Evolutionary conservation across 1,140 invertebrate species (phyloP).

Genomic region (Apis mellifera): Amel_HAv3.1 CM009940.2:7781001-7781500

Average conservation of each 20-base stretch:
- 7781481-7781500: no score
- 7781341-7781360: slow-evolving; percentile 44
- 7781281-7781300: not conserved
- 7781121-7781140: not conserved
- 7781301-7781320: not conserved
- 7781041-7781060: not conserved
- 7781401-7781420: not conserved
- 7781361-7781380: slow-evolving; percentile 51
- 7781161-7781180: slow-evolving; percentile 5
- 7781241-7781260: slow-evolving; percentile 6
- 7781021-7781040: no score
- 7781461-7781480: not conserved
- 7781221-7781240: not conserved
- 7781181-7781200: slow-evolving; percentile 36
- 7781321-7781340: not conserved
- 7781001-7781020: no score
- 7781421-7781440: not conserved
- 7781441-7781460: not conserved
- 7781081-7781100: not conserved
- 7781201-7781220: not conserved
- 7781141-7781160: not conserved
- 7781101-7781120: no score
- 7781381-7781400: slow-evolving; percentile 49
- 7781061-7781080: not conserved
- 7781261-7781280: slow-evolving; percentile 35